A percentile compares a stretch with the other conserved stretches of the same genome.
phyloP scores from a whole-genome alignment of 2,888 invertebrate species.

The Tyria jacobaeae region DNA sequence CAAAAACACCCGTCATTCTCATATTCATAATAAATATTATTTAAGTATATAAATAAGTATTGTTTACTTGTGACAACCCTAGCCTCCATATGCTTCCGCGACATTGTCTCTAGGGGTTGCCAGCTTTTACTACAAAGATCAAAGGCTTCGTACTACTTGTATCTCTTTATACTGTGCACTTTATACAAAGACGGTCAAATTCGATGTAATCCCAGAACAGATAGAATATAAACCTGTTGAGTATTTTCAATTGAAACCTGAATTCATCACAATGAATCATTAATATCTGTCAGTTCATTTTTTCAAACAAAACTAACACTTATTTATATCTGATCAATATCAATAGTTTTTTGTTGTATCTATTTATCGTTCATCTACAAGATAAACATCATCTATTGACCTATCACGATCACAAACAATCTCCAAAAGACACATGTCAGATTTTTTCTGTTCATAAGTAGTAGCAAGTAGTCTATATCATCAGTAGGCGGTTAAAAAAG shows the following conservation, averaged over 20 bases:
- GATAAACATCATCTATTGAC: constrained; percentile 1
- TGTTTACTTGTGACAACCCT: too few relatives aligned
- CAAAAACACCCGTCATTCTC: too few relatives aligned
- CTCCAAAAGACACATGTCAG: background rate
- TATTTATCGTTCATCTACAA: constrained; percentile 3
- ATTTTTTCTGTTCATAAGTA: constrained; percentile 22
- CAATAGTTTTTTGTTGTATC: constrained; percentile 11
- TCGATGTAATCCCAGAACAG: background rate
- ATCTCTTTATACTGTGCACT: too few relatives aligned
- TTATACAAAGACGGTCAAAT: background rate
- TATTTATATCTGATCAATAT: background rate
- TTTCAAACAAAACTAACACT: background rate
- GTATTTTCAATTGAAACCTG: background rate
- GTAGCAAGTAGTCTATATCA: constrained; percentile 10
- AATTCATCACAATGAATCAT: background rate
- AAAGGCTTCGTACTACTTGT: too few relatives aligned
- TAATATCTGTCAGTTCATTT: background rate
- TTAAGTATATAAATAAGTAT: too few relatives aligned
- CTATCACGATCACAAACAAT: constrained; percentile 1
- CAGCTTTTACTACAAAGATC: too few relatives aligned
- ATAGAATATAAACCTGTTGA: background rate
- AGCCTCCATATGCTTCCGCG: too few relatives aligned
- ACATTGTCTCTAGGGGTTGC: too few relatives aligned
- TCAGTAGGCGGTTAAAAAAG: constrained; percentile 46
- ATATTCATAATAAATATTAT: too few relatives aligned